These are phyloP conservation scores for Numida meleagris DNA, from an alignment of 2,113 vertebrate species.

Conservation along the genomic window DNA sequence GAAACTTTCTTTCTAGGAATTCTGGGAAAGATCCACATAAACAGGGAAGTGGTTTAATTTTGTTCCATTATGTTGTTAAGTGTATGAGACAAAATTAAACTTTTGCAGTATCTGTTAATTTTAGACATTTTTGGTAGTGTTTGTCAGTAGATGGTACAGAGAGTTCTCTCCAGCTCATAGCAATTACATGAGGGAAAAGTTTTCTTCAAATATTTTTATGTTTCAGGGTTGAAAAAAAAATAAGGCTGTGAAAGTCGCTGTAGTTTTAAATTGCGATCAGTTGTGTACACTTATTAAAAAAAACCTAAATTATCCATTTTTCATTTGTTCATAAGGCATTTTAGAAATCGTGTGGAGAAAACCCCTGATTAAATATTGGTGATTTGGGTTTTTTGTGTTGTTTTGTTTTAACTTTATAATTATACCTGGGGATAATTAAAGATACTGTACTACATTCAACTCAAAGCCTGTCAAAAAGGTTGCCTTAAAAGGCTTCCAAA, in stretches of 20 bases:
- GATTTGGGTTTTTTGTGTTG: not conserved
- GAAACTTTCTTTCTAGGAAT: constrained; percentile 45
- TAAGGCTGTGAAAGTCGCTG: not conserved
- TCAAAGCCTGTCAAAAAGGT: not conserved
- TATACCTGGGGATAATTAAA: not conserved
- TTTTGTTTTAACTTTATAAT: not conserved
- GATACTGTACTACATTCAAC: not conserved
- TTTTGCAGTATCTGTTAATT: constrained; percentile 60
- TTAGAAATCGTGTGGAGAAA: not conserved
- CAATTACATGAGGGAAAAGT: constrained; percentile 10
- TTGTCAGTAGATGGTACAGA: constrained; percentile 63
- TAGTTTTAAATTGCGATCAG: not conserved
- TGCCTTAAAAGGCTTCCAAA: not conserved
- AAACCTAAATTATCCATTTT: not conserved
- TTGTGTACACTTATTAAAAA: not conserved
- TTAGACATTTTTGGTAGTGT: constrained; percentile 40
- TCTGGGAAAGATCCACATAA: not conserved
- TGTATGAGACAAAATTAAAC: constrained; percentile 58
- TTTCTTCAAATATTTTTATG: not conserved
- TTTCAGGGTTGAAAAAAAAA: not conserved
- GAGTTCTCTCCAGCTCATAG: constrained; percentile 52
- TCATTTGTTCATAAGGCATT: not conserved
- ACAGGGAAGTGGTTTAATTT: constrained; percentile 34
- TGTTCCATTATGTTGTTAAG: constrained; percentile 13
- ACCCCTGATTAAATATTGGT: not conserved